Evolutionary conservation across 1,140 invertebrate genomes (phyloP), one percentile per base, ranked within the genome.

Genomic region (Centruroides vittatus): DNA sequence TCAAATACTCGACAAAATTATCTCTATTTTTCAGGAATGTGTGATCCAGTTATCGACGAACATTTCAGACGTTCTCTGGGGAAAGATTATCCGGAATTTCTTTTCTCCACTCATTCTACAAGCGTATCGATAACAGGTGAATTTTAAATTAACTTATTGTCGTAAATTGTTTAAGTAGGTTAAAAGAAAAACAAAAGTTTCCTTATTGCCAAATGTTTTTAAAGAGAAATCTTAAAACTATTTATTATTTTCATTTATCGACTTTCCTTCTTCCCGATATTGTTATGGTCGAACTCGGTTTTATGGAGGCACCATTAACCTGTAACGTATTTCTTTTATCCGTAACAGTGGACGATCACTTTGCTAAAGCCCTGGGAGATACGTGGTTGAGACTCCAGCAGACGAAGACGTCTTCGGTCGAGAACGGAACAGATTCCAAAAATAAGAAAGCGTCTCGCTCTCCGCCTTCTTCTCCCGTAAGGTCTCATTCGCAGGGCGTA

Each of bases 11-110:
- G 35, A 58, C 11, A 35, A 61, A 61, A 4, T 58, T 58, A 10
- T 34, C 54, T 56, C 36, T 13, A 34, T 35, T 54, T 50, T 59
- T 58, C 51, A 69, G 71, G 68, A 61, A 66, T 71, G 13, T 74
- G 71, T 69, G 90, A 94, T 75, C 88, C 88, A 10, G 88, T 89
- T 47, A 94, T 97, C 70, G 92, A 97, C 73, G 93, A 96, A 71
- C 93, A 97, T 75, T 97, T 97, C 75, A 79, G 92, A 58, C 82
- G 92, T 63, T 95, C 92, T 6, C 77, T 96, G 59, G 92, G 92
- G 51, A 85, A 89, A 66, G 83, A 90, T 69, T 95, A 96, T 75
- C 83, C 86, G 66, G 82, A 81, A 48, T 78, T 90, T 57, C 88
- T 88, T 72, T 63, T 56, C 47, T 60, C 63, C 23, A 69, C 74